Evolutionary conservation across 2,888 invertebrate genomes (phyloP).

Genomic region (Junonia oenone): DNA sequence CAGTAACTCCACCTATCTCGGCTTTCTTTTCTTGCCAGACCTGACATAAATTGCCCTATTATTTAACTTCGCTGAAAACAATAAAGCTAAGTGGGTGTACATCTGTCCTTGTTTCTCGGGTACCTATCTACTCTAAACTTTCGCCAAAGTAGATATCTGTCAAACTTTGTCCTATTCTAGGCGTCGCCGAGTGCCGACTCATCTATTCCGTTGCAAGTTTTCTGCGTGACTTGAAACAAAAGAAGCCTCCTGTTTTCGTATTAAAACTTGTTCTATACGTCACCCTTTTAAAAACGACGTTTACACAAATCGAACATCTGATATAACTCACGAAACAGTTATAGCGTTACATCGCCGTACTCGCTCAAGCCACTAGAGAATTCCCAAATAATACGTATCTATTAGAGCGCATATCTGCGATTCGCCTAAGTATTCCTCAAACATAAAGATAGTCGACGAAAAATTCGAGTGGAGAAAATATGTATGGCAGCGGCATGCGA

Average conservation of each 20-base stretch:
- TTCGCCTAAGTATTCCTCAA: conserved; percentile 76
- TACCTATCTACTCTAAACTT: conserved; percentile 17
- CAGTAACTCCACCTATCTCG: conserved; percentile 6
- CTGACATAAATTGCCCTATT: conserved; percentile 12
- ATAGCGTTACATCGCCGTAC: conserved; percentile 20
- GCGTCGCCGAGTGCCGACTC: conserved; percentile 22
- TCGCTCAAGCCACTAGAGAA: conserved; percentile 43
- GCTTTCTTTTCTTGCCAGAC: conserved; percentile 10
- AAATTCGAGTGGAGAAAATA: conserved; percentile 77
- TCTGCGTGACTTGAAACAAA: conserved; percentile 26
- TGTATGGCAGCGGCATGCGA: conserved; percentile 68
- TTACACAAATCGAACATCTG: conserved; percentile 11
- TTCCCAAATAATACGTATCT: conserved; percentile 74
- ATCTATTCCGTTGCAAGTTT: conserved; percentile 26
- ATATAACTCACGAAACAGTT: conserved; percentile 25
- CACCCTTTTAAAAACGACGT: conserved; percentile 17
- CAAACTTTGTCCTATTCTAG: conserved; percentile 22
- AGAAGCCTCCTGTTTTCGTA: conserved; percentile 17
- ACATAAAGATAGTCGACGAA: conserved; percentile 77
- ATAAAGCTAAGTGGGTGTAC: conserved; percentile 14
- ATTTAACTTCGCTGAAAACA: conserved; percentile 17
- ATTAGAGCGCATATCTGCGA: conserved; percentile 76
- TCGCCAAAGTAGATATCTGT: conserved; percentile 24
- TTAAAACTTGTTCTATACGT: background rate
- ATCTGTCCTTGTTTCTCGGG: conserved; percentile 20